These are phyloP conservation scores for Sebastes cheni DNA, from an alignment of 2,797 vertebrate species.

Conservation along the genomic window DNA sequence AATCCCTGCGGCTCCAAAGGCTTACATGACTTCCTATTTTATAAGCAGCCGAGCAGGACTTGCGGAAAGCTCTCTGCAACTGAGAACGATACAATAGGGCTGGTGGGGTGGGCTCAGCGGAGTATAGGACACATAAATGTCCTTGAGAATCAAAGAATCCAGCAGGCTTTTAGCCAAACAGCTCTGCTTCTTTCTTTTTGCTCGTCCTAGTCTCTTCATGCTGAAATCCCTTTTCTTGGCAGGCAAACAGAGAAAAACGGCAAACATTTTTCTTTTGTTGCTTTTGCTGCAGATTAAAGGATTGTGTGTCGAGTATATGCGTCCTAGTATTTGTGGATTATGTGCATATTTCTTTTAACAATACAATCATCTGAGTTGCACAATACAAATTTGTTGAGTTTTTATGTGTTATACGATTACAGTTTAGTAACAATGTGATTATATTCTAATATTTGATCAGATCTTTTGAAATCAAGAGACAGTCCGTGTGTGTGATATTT, in stretches of 20 bases:
- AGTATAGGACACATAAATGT: constrained; percentile 52
- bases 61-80: constrained; percentile 41
- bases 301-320: not conserved
- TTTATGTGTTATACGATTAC: not conserved
- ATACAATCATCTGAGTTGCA: not conserved
- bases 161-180: constrained; percentile 53
- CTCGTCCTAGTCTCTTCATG: constrained; percentile 16
- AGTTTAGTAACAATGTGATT: not conserved
- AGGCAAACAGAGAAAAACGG: constrained; percentile 33
- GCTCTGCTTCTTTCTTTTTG: constrained; percentile 40
- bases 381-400: not conserved
- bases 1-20: constrained; percentile 47
- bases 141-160: constrained; percentile 69
- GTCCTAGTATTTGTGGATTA: not conserved
- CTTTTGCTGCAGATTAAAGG: constrained; percentile 43
- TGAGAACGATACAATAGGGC: constrained; percentile 38
- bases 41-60: constrained; percentile 62
- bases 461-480: not conserved
- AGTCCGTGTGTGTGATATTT: not conserved
- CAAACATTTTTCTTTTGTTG: constrained; percentile 49
- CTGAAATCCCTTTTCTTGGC: constrained; percentile 65
- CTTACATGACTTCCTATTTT: constrained; percentile 61
- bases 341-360: not conserved
- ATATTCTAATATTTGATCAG: not conserved
- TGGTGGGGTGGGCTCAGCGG: constrained; percentile 29